Base-by-base conservation (phyloP, 2,888 invertebrate species). In the Aspidapion aeneum region DNA sequence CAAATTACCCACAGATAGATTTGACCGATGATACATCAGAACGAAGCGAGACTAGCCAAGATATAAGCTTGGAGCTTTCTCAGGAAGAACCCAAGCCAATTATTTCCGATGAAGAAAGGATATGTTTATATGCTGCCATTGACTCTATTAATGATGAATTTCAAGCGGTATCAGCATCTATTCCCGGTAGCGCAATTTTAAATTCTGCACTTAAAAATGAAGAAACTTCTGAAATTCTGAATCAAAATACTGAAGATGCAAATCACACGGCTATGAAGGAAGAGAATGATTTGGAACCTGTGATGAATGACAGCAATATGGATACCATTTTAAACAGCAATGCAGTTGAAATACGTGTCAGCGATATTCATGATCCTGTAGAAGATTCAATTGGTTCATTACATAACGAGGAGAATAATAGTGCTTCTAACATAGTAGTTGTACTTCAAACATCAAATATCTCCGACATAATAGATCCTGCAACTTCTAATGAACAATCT, bases 101-200 rank as follows among this genome's bases (percentile, higher is more conserved):
- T 17, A n/a, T 18, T 16, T 2, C 17, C 18, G 20, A 62, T 5
- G 52, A 35, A 18, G 54, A 7, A 3, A 51, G 21, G n/a, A 57
- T 61, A 3, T 57, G 57, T 1, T 22, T 62, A 2, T 62, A 62
- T 35, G 54, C 62, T 9, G 62, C 57, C 21, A 57, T 57, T 21
- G 52, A 16, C 19, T 21, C 19, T 17, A n/a, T 9, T 35, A 57
- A 54, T 48, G 55, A 54, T 18, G 62, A 62, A 2, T 52, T 62
- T 18, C 62, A 62, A 17, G 62, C 58, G 17, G 54, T 62, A 1
- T 21, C 62, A 21, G 62, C 48, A 17, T 57, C 58, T 54, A 22
- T 62, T 62, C 18, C 58, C 1, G 20, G 5, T 16, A 19, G 16
- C 9, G 18, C 21, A 54, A 35, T 35, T 35, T 35, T 35, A 3